Conservation (phyloP, 2,888 invertebrate species). For the Hoplodrina ambigua region DNA sequence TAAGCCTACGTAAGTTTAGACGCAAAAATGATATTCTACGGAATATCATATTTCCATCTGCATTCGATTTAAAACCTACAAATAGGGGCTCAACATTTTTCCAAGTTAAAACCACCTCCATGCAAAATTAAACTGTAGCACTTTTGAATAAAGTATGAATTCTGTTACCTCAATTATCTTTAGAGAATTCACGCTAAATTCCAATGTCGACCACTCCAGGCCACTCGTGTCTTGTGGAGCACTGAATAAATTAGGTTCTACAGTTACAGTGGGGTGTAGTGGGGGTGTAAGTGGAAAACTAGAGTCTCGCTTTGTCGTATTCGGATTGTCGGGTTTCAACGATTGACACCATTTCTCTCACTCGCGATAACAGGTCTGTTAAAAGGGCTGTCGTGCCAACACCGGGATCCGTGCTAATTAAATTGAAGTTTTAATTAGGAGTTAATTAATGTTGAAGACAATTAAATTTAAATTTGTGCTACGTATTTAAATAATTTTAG, state of each 20-base stretch:
- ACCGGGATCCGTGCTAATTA: constrained; percentile 35
- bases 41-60: constrained; percentile 27
- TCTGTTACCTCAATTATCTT: constrained; percentile 33
- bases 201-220: constrained; percentile 54
- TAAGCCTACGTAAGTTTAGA: background rate
- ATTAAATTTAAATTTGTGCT: constrained; percentile 11
- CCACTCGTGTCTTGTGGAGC: constrained; percentile 59
- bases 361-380: constrained; percentile 41
- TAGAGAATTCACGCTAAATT: constrained; percentile 47
- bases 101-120: constrained; percentile 1
- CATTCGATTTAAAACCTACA: constrained; percentile 30
- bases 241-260: constrained; percentile 68
- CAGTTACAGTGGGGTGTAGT: constrained; percentile 45
- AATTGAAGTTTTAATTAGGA: constrained; percentile 39
- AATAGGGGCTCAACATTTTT: constrained; percentile 26
- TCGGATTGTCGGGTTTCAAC: constrained; percentile 42
- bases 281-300: constrained; percentile 58
- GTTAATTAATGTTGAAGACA: constrained; percentile 25
- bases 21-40: constrained; percentile 10
- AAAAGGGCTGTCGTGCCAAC: constrained; percentile 40
- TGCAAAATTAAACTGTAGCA: constrained; percentile 41
- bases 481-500: background rate
- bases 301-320: constrained; percentile 54
- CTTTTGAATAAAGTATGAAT: constrained; percentile 27
- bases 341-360: constrained; percentile 48